phyloP scores from a whole-genome alignment of 2,888 invertebrate species.

The Timema podura region DNA sequence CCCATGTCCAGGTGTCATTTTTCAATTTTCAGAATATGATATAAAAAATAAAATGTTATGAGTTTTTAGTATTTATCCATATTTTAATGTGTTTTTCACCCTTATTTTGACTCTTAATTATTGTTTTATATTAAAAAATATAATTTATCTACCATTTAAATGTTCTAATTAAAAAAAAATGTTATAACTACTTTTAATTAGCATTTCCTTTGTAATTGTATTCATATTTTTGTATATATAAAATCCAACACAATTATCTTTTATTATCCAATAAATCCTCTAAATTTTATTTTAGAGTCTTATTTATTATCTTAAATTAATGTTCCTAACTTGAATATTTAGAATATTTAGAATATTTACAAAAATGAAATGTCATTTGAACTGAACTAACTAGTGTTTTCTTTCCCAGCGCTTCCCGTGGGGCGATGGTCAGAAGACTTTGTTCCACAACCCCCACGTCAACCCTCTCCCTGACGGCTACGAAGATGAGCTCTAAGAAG shows the following conservation, averaged over 20 bases:
- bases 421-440: conserved; percentile 83
- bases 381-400: conserved; percentile 13
- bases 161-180: too few species aligned
- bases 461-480: conserved; percentile 81
- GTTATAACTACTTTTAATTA: too few species aligned
- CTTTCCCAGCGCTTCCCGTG: conserved; percentile 77
- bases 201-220: too few species aligned
- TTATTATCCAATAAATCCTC: background rate
- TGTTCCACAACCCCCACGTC: conserved; percentile 81
- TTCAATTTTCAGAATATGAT: too few species aligned
- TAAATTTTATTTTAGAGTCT: background rate
- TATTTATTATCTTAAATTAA: background rate
- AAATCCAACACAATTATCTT: background rate
- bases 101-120: too few species aligned
- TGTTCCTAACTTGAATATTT: background rate
- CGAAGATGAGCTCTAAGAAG: conserved; percentile 51
- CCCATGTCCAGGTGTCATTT: too few species aligned
- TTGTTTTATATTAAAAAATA: too few species aligned
- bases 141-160: too few species aligned
- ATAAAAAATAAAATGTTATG: too few species aligned
- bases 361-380: background rate
- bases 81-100: too few species aligned
- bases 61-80: too few species aligned
- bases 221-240: background rate
- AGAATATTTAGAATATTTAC: background rate